These are phyloP conservation scores for Psittacula derbiana DNA, from an alignment of 2,797 vertebrate genomes.

Conservation along the genomic window DNA sequence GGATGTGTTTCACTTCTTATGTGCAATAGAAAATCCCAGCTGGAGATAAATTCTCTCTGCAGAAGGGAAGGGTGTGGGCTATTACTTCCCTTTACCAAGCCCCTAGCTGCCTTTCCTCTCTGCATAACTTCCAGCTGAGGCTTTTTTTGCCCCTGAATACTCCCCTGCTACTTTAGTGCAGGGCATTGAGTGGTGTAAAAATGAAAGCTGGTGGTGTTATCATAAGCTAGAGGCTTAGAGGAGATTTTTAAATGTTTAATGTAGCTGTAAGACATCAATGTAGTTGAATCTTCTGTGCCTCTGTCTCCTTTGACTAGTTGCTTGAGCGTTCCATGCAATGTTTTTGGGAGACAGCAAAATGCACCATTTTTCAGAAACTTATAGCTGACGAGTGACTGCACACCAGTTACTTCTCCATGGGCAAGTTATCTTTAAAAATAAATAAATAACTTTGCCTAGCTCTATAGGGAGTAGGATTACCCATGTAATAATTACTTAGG, in stretches of 20 bases:
- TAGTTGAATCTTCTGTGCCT: neutral
- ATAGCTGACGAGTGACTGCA: neutral
- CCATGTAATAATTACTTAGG: constrained; percentile 74
- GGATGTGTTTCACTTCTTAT: constrained; percentile 38
- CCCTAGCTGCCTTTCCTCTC: constrained; percentile 30
- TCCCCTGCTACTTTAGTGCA: neutral
- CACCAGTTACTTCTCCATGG: constrained; percentile 55
- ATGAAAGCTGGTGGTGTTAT: neutral
- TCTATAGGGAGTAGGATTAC: constrained; percentile 64
- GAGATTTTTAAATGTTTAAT: neutral
- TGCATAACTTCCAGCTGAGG: constrained; percentile 31
- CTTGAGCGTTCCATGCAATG: neutral
- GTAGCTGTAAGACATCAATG: neutral
- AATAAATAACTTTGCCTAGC: constrained; percentile 63
- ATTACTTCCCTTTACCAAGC: constrained; percentile 27
- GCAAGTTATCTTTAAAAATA: constrained; percentile 67
- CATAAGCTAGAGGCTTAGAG: neutral
- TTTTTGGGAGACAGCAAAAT: neutral
- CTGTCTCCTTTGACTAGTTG: neutral
- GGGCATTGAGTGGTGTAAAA: neutral
- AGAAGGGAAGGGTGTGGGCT: constrained; percentile 57
- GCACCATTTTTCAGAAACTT: constrained; percentile 9
- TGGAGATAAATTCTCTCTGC: constrained; percentile 50
- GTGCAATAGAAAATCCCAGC: constrained; percentile 23
- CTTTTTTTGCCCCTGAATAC: neutral